Base-by-base conservation (phyloP, 2,888 invertebrate species). In the Onthophagus sagittarius region DNA sequence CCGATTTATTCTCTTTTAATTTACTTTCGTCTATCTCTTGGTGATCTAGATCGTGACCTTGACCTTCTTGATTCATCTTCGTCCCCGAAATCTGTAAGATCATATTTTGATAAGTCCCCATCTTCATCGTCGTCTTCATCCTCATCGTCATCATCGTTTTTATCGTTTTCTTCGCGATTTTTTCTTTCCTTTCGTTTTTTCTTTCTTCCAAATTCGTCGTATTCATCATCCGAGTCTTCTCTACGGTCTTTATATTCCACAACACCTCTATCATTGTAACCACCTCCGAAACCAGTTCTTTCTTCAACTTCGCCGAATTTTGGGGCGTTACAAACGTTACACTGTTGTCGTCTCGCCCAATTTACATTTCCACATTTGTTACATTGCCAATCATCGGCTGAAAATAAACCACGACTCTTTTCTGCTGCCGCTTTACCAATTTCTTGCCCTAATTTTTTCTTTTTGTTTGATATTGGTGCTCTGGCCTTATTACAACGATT, bases 281-380 rank as follows among this genome's bases (percentile, higher is more conserved):
- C 95, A 71, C 95, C 95, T 62, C 95, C 95, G 80, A 94, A 95
- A 11, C 89, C 93, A 73, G 90, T 90, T 77, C 94, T 87, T 81
- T 93, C 92, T 84, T 96, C 92, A 75, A 96, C 93, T 86, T 98
- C 97, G 14, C 96, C 96, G 85, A 96, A 96, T 86, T 98, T 98
- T 0, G 99, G 98, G 3, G 98, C 96, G 87, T 98, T 99, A 86
- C 99, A 99, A 88, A 99, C 96, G 86, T 99, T 99, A 86, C 99
- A 99, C 72, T 95, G 95, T 82, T 93, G 93, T 72, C 99, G 89
- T 77, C 98, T 89, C 23, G 99, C 98, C 99, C 98, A 98, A 86
- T 99, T 99, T 9, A 99, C 99, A 86, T 99, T 99, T n/a, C 98
- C 98, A 87, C 99, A 99, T 88, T 98, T 98, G 86, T 95, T 96